phyloP scores from a whole-genome alignment of 37 sponge, comb jelly and placozoan genomes.

The Chondrilla cf. caribensis region DNA sequence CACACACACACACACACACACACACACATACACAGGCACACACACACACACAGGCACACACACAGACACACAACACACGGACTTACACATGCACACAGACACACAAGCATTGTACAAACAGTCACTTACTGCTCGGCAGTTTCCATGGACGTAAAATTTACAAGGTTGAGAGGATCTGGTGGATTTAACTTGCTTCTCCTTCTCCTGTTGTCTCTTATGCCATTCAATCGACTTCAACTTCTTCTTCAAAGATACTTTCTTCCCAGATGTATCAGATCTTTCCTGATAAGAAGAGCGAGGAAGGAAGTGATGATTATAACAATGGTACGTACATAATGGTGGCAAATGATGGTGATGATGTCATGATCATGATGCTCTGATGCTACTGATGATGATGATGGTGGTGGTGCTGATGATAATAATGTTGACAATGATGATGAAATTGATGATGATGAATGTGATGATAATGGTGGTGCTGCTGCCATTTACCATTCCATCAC shows the following conservation, averaged over 20 bases:
- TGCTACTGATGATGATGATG: background rate
- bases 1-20: background rate
- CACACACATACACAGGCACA: background rate
- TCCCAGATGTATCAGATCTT: background rate
- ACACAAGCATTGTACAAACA: too few species aligned
- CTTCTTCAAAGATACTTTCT: constrained; percentile 17
- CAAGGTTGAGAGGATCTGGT: constrained; percentile 32
- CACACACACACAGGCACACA: background rate
- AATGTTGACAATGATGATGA: too few species aligned
- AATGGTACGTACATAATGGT: too few species aligned
- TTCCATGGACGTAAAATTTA: constrained; percentile 57
- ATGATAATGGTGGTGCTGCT: too few species aligned
- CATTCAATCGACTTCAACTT: constrained; percentile 16
- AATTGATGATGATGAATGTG: too few species aligned
- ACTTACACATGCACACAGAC: too few species aligned
- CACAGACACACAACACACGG: background rate
- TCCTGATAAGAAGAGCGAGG: background rate
- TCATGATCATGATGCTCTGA: background rate
- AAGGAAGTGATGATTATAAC: too few species aligned
- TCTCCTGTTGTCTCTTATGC: constrained; percentile 13
- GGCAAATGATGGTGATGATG: too few species aligned
- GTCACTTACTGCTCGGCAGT: constrained; percentile 66
- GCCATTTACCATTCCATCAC: too few species aligned
- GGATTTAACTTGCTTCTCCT: background rate
- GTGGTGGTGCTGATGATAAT: too few species aligned